Evolutionary conservation across 2,888 invertebrate species (phyloP), one percentile per base, ranked within the genome.

Genomic region (Nomada fabriciana): DNA sequence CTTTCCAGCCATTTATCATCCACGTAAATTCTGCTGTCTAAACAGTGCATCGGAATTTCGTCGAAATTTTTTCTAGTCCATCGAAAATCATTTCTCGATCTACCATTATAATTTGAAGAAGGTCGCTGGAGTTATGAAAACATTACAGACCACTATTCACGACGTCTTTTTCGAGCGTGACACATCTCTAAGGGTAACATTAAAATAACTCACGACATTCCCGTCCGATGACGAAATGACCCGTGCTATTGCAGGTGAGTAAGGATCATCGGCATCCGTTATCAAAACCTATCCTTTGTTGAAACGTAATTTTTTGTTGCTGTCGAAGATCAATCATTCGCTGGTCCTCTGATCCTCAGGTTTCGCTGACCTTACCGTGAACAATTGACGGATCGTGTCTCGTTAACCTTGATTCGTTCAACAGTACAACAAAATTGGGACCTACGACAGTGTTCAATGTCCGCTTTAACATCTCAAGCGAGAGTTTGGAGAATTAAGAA

Each of bases 211-310:
- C 78, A 65, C 15, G 61, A 72, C 80, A 88, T 88, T 83, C 81
- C 42, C 76, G 59, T 20, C 13, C 69, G 83, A 86, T 85, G 88
- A 88, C 77, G 83, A 70, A 82, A 86, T 79, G 76, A 83, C 47
- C 78, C 71, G 29, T 86, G 86, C 87, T 86, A 60, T 88, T 86
- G 70, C 88, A 88, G 88, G 86, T 88, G 88, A 83, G 82, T 52
- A 52, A 71, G 78, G 64, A 76, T 78, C 82, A 70, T 70, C 79
- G 88, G 87, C 86, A 86, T 88, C 84, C 86, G 84, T 86, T 90
- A 90, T 87, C 90, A 90, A 90, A 90, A 90, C 88, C 82, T 77
- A 68, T 71, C 80, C 80, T 67, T 86, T 77, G 78, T 84, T 73
- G 53, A 82, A 25, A 65, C 68, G 20, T 63, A 53, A 74, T 82